Percentiles rank a stretch among this genome's conserved stretches.
These are phyloP conservation scores for Danionella dracula DNA, from an alignment of 2,797 vertebrate species.

Conservation along the genomic window DNA sequence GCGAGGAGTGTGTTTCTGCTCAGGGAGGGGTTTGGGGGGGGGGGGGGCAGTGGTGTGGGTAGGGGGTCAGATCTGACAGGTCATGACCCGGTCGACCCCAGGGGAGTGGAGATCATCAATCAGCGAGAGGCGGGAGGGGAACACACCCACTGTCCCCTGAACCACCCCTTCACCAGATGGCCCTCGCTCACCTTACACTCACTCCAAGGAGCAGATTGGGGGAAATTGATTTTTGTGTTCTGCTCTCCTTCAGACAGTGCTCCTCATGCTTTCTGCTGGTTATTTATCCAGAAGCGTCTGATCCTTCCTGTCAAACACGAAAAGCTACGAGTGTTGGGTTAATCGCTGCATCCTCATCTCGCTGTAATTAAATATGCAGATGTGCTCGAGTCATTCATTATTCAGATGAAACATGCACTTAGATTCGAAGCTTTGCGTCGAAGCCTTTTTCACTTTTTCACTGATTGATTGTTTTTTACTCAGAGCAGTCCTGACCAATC, in stretches of 20 bases:
- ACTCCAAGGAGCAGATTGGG: conserved; percentile 19
- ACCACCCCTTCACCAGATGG: conserved; percentile 63
- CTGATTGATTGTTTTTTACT: no score
- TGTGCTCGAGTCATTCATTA: no score
- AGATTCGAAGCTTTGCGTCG: no score
- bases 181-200: conserved; percentile 59
- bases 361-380: no score
- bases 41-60: no score
- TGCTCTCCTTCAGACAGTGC: conserved; percentile 13
- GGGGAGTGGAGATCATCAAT: conserved; percentile 78
- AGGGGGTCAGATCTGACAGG: conserved; percentile 73
- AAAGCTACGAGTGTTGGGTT: no score
- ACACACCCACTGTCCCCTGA: conserved; percentile 47
- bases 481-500: no score
- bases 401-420: no score
- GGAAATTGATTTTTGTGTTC: conserved; percentile 41
- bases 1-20: background rate
- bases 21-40: conserved; percentile 42
- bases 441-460: no score
- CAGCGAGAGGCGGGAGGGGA: conserved; percentile 65
- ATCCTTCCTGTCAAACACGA: background rate
- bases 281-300: conserved; percentile 25
- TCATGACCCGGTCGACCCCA: conserved; percentile 69
- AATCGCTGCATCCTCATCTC: no score
- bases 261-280: conserved; percentile 25